Conservation (phyloP, 2,888 invertebrate genomes). For the Onchidella celtica region DNA sequence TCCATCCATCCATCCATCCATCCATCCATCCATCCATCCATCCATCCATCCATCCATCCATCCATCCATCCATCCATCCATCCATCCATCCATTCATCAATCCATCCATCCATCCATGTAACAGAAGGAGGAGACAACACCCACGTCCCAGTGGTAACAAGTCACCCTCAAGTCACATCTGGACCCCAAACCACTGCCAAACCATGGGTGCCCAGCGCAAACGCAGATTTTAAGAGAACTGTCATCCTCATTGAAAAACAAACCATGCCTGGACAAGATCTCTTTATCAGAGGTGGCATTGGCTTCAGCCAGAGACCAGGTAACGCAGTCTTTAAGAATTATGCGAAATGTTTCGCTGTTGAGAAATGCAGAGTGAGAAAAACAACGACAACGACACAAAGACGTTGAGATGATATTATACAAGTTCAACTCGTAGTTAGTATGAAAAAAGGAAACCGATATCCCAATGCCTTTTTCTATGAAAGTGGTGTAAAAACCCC, state of each 20-base stretch:
- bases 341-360: too few species aligned
- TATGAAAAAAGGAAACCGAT: too few species aligned
- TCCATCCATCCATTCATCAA: not conserved
- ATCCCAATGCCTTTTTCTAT: too few species aligned
- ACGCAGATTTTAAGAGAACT: constrained; percentile 62
- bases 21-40: not conserved
- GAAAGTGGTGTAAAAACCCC: too few species aligned
- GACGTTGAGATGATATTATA: too few species aligned
- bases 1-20: too few species aligned
- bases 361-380: too few species aligned
- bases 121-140: not conserved
- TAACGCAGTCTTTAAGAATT: constrained; percentile 46
- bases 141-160: not conserved
- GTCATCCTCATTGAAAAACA: constrained; percentile 77
- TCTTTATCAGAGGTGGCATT: constrained; percentile 81
- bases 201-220: constrained; percentile 26
- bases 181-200: not conserved
- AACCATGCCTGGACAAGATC: constrained; percentile 79
- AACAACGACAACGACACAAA: too few species aligned
- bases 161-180: not conserved
- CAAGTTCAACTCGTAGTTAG: too few species aligned
- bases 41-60: not conserved
- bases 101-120: not conserved
- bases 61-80: too few species aligned
- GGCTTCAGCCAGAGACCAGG: constrained; percentile 65